A percentile compares a stretch with the other conserved stretches of the same genome.
These are phyloP conservation scores for Proteles cristata DNA, from an alignment of 2,113 vertebrate genomes.

Conservation along the genomic window DNA sequence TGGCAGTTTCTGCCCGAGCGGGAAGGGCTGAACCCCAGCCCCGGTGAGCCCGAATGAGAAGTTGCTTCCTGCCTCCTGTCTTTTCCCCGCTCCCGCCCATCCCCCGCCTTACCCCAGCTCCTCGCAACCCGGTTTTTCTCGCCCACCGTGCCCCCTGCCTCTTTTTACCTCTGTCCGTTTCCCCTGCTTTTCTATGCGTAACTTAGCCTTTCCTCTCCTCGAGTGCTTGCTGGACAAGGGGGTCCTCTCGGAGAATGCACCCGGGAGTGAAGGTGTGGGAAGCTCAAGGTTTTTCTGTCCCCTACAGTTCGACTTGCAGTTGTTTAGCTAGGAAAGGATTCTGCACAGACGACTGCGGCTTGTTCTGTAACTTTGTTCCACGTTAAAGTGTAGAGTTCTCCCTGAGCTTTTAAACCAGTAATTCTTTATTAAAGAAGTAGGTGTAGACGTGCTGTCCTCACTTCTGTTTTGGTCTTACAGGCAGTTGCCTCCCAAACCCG, in stretches of 20 bases:
- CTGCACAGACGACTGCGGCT: background rate
- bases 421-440: background rate
- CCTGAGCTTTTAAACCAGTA: slow-evolving; percentile 23
- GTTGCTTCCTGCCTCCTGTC: background rate
- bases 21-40: background rate
- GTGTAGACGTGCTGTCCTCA: background rate
- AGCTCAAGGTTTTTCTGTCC: background rate
- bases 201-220: background rate
- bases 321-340: background rate
- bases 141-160: too few species aligned
- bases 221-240: background rate
- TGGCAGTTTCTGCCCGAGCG: background rate
- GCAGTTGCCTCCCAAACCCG: background rate
- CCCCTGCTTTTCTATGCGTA: background rate
- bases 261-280: background rate
- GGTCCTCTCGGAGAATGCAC: background rate
- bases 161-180: background rate
- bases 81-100: background rate
- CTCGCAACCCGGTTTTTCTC: background rate
- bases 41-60: background rate
- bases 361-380: background rate
- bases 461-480: background rate
- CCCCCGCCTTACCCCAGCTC: background rate
- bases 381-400: background rate
- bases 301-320: background rate